Evolutionary conservation across 2,888 invertebrate genomes (phyloP), one percentile per base, ranked within the genome.

Genomic region (Prosopocoilus inquinatus): DNA sequence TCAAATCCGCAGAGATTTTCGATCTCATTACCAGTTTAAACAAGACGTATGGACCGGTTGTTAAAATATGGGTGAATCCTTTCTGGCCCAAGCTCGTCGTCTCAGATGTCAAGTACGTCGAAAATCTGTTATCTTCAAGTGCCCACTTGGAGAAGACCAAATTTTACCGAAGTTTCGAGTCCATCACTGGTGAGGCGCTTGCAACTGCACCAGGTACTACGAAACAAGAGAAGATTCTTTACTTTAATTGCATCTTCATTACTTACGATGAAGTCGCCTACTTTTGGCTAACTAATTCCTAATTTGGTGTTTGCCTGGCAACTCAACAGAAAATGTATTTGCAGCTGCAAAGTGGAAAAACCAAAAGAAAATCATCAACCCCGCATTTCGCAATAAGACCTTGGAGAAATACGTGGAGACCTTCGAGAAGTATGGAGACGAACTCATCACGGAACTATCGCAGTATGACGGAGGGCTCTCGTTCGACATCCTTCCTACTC

Each of bases 371-470:
- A 64, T 78, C 49, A 75, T 79, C 20, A 78, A 76, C 2, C 76
- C 78, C 7, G 73, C 78, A 4, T 80, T 80, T 64, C 78, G 79
- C 59, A 72, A 75, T 58, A 73, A 75, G 57, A 72, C 78, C 11
- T 65, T 80, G 13, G 75, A 78, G 39, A 71, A 75, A 9, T 79
- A 77, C 61, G 63, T 72, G 4, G 67, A 70, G 2, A 67, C 74
- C 2, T 76, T 79, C 64, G 68, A 71, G n/a, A 67, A 73, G 47
- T 82, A 84, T 61, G 70, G 78, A 2, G 64, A 72, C 7, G 72
- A 79, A n/a, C 64, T 85, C 54, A 69, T 77, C 3, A 28, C 3
- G 20, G 20, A 28, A 28, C 4, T 28, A 28, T 5, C 20, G 20
- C 2, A 5, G 20, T 28, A 28, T 28, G 20, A 28, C 4, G 20